Conservation (phyloP, 2,888 invertebrate species). For the Sinohyriopsis cumingii region DNA sequence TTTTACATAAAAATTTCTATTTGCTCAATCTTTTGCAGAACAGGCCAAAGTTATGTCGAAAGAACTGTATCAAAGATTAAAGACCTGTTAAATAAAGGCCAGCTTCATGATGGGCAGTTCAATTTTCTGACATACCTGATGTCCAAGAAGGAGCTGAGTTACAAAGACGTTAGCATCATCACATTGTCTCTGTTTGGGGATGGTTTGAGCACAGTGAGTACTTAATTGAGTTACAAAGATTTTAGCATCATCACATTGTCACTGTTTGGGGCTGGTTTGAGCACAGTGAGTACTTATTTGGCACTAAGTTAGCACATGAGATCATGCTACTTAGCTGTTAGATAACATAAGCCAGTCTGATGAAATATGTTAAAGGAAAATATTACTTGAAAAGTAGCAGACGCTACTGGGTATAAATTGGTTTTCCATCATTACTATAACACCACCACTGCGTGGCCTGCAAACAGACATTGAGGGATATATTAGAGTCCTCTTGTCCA, state of each 20-base stretch:
- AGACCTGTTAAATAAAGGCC: constrained; percentile 73
- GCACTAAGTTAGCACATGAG: too few relatives aligned
- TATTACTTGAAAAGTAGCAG: too few relatives aligned
- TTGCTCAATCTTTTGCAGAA: constrained; percentile 39
- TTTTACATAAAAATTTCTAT: not conserved
- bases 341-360: too few relatives aligned
- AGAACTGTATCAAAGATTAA: constrained; percentile 67
- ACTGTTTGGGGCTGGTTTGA: constrained; percentile 85
- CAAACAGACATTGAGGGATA: too few relatives aligned
- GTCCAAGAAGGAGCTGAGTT: constrained; percentile 69
- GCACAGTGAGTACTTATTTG: constrained; percentile 81
- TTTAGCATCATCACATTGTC: constrained; percentile 83
- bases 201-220: constrained; percentile 84
- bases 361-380: too few relatives aligned
- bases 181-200: constrained; percentile 85
- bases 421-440: too few relatives aligned
- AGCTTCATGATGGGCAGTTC: constrained; percentile 67
- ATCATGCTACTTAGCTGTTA: too few relatives aligned
- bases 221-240: constrained; percentile 72
- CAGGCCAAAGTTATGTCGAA: constrained; percentile 53
- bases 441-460: too few relatives aligned
- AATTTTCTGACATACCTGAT: constrained; percentile 74
- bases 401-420: too few relatives aligned
- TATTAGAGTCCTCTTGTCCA: too few relatives aligned
- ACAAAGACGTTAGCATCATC: constrained; percentile 79